These are phyloP conservation scores for Asteroscopus sphinx DNA, from an alignment of 2,888 invertebrate species.

Conservation along the genomic window DNA sequence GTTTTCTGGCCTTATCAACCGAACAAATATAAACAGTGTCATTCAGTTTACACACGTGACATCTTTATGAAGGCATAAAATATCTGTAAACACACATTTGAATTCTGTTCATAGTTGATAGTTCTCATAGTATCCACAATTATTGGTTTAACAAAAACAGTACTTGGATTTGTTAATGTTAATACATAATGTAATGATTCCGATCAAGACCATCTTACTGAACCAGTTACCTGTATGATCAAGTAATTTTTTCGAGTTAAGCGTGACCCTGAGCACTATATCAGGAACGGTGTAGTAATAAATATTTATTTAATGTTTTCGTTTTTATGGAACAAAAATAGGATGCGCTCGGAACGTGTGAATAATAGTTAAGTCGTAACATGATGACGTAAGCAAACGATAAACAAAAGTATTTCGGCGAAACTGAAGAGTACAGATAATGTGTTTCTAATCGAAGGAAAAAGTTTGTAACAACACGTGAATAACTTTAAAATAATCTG, in stretches of 20 bases:
- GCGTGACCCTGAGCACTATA: constrained; percentile 57
- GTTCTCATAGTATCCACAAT: constrained; percentile 29
- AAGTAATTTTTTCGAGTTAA: constrained; percentile 44
- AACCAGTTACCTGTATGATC: constrained; percentile 25
- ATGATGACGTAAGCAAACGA: constrained; percentile 50
- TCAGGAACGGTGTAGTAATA: constrained; percentile 51
- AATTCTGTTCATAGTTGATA: constrained; percentile 23
- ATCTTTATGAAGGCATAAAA: constrained; percentile 47
- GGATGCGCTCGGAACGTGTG: constrained; percentile 45
- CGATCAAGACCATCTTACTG: constrained; percentile 20
- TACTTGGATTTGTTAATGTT: constrained; percentile 39
- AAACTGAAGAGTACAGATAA: constrained; percentile 33
- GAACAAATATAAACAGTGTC: constrained; percentile 47
- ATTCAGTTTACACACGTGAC: constrained; percentile 45
- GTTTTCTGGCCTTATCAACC: constrained; percentile 43
- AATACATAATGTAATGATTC: constrained; percentile 30
- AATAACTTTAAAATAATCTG: constrained; percentile 68
- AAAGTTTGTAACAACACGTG: constrained; percentile 55
- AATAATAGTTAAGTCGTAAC: constrained; percentile 49
- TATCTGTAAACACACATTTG: constrained; percentile 25
- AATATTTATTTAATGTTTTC: constrained; percentile 58
- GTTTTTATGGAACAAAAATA: constrained; percentile 58
- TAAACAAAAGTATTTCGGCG: constrained; percentile 51
- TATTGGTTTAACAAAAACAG: constrained; percentile 41
- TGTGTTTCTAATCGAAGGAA: constrained; percentile 36